These are phyloP conservation scores for Drosophila novamexicana DNA, from an alignment of 1,140 invertebrate species.

Conservation along the genomic window DNA sequence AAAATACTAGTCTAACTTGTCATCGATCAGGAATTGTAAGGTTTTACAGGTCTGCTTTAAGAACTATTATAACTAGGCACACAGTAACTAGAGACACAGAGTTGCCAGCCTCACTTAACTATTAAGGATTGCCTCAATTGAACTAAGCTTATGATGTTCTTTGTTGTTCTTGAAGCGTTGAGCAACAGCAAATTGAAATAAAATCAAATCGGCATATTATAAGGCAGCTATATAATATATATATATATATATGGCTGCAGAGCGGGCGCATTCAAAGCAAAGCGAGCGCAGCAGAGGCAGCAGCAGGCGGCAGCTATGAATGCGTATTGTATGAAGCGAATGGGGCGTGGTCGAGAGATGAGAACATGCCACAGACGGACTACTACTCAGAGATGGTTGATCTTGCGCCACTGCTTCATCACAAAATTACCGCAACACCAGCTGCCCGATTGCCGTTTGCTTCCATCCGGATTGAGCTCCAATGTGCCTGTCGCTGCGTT, in stretches of 20 bases:
- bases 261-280: slow-evolving; percentile 71
- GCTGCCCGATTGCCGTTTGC: slow-evolving; percentile 83
- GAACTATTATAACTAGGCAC: slow-evolving; percentile 34
- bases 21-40: neutral
- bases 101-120: slow-evolving; percentile 33
- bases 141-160: slow-evolving; percentile 41
- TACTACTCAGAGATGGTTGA: slow-evolving; percentile 84
- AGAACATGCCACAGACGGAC: slow-evolving; percentile 37
- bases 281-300: slow-evolving; percentile 47
- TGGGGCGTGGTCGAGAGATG: slow-evolving; percentile 45
- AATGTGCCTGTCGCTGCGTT: slow-evolving; percentile 4
- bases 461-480: slow-evolving; percentile 63
- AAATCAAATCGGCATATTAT: slow-evolving; percentile 26
- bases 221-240: slow-evolving; percentile 40
- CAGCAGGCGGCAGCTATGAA: slow-evolving; percentile 53
- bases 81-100: slow-evolving; percentile 39
- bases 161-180: slow-evolving; percentile 15
- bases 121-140: slow-evolving; percentile 2
- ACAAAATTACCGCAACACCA: slow-evolving; percentile 87
- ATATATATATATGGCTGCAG: slow-evolving; percentile 15
- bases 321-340: slow-evolving; percentile 48
- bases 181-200: slow-evolving; percentile 57
- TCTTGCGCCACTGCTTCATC: slow-evolving; percentile 85
- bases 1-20: neutral
- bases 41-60: slow-evolving; percentile 34